Evolutionary conservation across 2,888 invertebrate species (phyloP), one percentile per base, ranked within the genome.

Genomic region (Acanthococcus lagerstroemiae): DNA sequence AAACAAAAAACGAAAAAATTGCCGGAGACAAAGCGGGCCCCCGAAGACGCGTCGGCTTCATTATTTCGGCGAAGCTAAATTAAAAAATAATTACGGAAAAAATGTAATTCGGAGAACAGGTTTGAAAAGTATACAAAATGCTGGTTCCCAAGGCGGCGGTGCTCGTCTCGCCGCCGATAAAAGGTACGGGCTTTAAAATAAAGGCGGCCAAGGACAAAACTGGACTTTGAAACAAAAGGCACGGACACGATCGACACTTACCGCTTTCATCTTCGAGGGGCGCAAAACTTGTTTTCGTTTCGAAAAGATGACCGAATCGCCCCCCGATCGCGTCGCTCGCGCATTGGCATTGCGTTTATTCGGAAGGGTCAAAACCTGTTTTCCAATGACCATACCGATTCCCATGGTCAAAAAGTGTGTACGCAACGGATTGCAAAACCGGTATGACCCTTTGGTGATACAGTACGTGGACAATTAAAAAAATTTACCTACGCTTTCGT

Each of bases 341-440:
- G n/a, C n/a, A n/a, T n/a, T 25, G 19, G 12, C 4, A 9, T 37
- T 44, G 48, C 25, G 27, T 19, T 27, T 26, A n/a, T 61, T 37
- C 37, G 26, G 30, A 52, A 50, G 63, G 63, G 63, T 63, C 63
- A 54, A 50, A 63, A 63, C 63, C 52, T 54, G 63, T 63, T 63
- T 61, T 54, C 50, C 54, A 63, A 63, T 63, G 63, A 63, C 63
- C 63, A 44, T 58, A 58, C 25, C 45, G 26, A 46, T 45, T 58
- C 45, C 58, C 46, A 63, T 63, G 63, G 63, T 63, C 63, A 54
- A 22, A n/a, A n/a, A 25, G 27, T 37, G 55, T 22, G 27, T 58
- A 58, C 58, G 58, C 58, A 58, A 58, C 58, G 58, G 58, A 63
- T 63, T 52, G 54, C 48, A 61, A 61, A 61, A 61, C 61, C 61